These are phyloP conservation scores for Lasioglossum pauxillum DNA, from an alignment of 2,888 invertebrate species.

Conservation along the genomic window DNA sequence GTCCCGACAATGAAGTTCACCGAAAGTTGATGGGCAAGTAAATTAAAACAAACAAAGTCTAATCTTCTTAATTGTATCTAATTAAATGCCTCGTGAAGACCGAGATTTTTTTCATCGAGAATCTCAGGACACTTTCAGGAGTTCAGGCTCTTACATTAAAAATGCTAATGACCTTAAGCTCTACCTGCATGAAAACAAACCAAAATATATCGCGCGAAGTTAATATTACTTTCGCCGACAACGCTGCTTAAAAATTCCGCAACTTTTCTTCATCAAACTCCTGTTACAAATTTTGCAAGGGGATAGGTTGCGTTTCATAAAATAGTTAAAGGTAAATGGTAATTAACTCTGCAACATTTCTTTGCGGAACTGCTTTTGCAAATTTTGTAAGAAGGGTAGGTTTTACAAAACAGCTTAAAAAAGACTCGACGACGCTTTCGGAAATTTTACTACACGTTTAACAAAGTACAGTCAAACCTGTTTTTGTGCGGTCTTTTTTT, in stretches of 20 bases:
- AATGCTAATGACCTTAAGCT: not conserved
- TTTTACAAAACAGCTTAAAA: too few species aligned
- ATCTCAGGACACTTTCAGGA: not conserved
- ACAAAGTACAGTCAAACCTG: too few species aligned
- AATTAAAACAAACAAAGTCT: conserved; percentile 4
- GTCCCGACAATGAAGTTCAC: not conserved
- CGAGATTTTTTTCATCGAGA: not conserved
- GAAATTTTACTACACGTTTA: not conserved
- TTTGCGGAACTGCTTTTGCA: too few species aligned
- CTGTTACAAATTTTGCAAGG: not conserved
- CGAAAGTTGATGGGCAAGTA: not conserved
- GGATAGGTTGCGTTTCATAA: not conserved
- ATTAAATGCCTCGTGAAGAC: not conserved
- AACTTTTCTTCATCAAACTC: not conserved
- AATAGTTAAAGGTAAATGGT: not conserved
- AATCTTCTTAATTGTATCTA: not conserved
- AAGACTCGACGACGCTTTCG: too few species aligned
- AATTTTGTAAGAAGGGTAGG: too few species aligned
- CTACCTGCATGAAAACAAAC: not conserved
- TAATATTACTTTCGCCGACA: not conserved
- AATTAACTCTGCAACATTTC: not conserved
- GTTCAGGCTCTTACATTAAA: not conserved
- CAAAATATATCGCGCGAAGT: not conserved
- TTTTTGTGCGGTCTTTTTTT: too few species aligned
- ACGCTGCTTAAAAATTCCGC: not conserved